phyloP scores from a whole-genome alignment of 2,113 vertebrate genomes.

The Nibea coibor region DNA sequence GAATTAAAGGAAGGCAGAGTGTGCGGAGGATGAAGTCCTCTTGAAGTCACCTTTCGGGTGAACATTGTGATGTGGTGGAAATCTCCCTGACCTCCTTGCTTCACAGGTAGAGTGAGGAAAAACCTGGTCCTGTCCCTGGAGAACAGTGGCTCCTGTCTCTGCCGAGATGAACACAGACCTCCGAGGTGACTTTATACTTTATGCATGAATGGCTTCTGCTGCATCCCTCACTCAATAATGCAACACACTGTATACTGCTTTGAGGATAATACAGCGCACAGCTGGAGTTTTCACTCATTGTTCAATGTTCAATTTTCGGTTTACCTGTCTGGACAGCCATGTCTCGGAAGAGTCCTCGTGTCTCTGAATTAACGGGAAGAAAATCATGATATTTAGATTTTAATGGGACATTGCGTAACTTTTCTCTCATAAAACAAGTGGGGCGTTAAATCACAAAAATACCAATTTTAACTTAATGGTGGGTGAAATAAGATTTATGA shows the following conservation, averaged over 20 bases:
- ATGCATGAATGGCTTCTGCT: background rate
- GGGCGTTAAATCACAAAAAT: no score
- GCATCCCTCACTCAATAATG: background rate
- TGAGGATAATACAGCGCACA: background rate
- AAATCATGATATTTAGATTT: background rate
- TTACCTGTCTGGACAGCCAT: slow-evolving; percentile 95
- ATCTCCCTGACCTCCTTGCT: slow-evolving; percentile 94
- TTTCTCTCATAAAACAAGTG: no score
- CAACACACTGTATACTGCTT: background rate
- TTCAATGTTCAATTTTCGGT: background rate
- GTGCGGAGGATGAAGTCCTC: no score
- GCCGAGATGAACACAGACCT: background rate
- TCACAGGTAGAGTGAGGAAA: slow-evolving; percentile 93
- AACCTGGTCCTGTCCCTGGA: slow-evolving; percentile 90
- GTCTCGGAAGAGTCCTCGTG: slow-evolving; percentile 91
- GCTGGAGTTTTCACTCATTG: no score
- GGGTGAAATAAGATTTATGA: no score
- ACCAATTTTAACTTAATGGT: no score
- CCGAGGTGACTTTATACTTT: slow-evolving; percentile 2
- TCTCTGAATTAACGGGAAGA: slow-evolving; percentile 83
- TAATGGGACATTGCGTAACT: no score
- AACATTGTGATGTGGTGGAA: slow-evolving; percentile 97
- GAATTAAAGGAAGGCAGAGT: no score
- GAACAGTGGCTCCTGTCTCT: slow-evolving; percentile 94
- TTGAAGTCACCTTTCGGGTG: slow-evolving; percentile 86